Conservation (phyloP, 2,113 vertebrate genomes). For the Cariama cristata region DNA sequence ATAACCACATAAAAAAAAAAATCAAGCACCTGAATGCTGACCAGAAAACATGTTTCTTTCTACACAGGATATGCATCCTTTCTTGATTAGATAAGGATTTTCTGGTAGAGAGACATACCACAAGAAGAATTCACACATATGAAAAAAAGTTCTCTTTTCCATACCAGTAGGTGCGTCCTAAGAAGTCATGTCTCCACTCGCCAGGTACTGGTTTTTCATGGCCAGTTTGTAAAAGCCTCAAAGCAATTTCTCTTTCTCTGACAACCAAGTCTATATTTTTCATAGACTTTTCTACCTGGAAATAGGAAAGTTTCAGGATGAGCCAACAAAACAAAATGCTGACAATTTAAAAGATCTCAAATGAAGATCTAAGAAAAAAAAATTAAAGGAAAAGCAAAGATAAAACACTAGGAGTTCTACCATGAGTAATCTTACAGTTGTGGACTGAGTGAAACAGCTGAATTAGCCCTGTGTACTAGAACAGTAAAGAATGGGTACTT, state of each 20-base stretch:
- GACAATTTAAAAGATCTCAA: background rate
- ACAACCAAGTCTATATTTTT: conserved; percentile 87
- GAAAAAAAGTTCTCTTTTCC: background rate
- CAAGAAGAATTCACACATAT: background rate
- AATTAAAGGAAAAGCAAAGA: background rate
- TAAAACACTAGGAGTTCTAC: background rate
- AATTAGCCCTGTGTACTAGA: background rate
- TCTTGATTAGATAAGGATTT: background rate
- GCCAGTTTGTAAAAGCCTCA: conserved; percentile 93
- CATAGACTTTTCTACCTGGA: conserved; percentile 89
- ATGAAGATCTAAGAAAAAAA: background rate
- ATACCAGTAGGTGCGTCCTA: conserved; percentile 90
- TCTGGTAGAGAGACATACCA: background rate
- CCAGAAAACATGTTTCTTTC: background rate
- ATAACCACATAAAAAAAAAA: background rate
- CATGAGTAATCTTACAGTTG: background rate
- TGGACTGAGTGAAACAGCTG: background rate
- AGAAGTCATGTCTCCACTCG: conserved; percentile 87
- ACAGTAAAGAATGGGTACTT: background rate
- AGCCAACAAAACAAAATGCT: background rate
- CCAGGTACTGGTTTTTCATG: conserved; percentile 89
- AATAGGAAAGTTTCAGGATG: background rate
- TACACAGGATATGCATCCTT: background rate
- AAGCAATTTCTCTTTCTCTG: conserved; percentile 86
- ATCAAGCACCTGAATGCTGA: background rate